phyloP scores from a whole-genome alignment of 2,888 invertebrate species.

The Cheilosia vernalis region DNA sequence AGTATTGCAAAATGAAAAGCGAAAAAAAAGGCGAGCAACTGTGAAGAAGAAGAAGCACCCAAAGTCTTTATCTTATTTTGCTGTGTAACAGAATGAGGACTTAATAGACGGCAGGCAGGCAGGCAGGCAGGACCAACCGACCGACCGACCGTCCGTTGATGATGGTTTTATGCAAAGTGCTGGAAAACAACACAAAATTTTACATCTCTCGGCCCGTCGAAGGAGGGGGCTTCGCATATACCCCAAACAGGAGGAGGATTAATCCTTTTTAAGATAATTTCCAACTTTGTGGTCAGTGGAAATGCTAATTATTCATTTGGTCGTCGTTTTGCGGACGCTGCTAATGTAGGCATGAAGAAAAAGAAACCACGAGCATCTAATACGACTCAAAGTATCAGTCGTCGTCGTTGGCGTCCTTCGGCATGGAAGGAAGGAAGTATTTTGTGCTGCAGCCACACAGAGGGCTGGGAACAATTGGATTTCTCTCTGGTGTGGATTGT shows the following conservation, averaged over 20 bases:
- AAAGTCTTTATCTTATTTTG: constrained; percentile 26
- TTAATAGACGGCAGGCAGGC: constrained; percentile 24
- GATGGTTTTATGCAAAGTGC: constrained; percentile 36
- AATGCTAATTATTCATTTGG: constrained; percentile 48
- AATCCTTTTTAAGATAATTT: constrained; percentile 47
- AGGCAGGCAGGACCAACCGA: neutral
- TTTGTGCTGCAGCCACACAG: neutral
- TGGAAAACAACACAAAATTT: constrained; percentile 29
- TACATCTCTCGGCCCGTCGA: neutral
- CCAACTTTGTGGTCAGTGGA: constrained; percentile 43
- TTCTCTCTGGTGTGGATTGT: constrained; percentile 16
- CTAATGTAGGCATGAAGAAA: constrained; percentile 31
- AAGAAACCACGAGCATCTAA: neutral
- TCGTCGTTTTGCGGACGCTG: constrained; percentile 35
- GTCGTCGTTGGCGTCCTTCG: neutral
- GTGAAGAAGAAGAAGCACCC: neutral
- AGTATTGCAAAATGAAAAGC: constrained; percentile 9
- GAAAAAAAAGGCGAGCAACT: neutral
- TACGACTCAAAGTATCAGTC: neutral
- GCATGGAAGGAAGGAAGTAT: neutral
- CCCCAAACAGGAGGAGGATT: constrained; percentile 5
- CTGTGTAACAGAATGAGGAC: constrained; percentile 25
- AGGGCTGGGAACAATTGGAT: constrained; percentile 19
- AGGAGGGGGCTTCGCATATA: neutral
- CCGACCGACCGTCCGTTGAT: constrained; percentile 6